Base-by-base conservation (phyloP, 2,888 invertebrate species). In the Eucera pruinosa region DNA sequence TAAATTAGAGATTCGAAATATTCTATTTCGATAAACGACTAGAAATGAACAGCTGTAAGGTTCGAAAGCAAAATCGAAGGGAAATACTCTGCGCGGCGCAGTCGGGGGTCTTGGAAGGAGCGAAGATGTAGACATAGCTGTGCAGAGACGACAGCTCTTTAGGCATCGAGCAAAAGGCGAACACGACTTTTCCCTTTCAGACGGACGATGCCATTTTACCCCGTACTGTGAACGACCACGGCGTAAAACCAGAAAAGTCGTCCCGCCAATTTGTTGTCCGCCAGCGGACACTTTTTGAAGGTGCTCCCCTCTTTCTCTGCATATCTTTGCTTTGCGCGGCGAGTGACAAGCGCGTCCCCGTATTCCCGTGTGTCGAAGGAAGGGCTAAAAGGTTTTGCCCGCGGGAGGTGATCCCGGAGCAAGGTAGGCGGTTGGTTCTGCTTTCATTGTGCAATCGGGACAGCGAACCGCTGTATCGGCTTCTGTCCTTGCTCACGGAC, bases 321-420 rank as follows among this genome's bases (percentile, higher is more conserved):
- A 83, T 80, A 83, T 85, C 85, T 80, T 75, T 67, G 60, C 47
- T 57, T 55, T 52, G 70, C 64, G 36, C 33, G 70, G 55, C 74
- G 39, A 76, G 75, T 70, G 75, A 82, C 72, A 74, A 80, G 52
- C 67, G 43, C 48, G 57, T 48, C 41, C n/a, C 55, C 71, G 73
- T 48, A 72, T 62, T 64, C 74, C 54, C 79, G 77, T 48, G 74
- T 78, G 82, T 66, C 82, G 62, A 75, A 84, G 85, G 54, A 80
- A 80, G 78, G 80, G 70, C 85, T 89, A 85, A 90, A 89, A 89
- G 89, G 81, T 88, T 87, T 85, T 86, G 86, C 83, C 89, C 76
- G 87, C 89, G 82, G 90, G 91, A 79, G 85, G 80, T 80, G 82
- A 73, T 83, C 76, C 72, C 70, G 70, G 25, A 39, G 48, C 67